Base-by-base conservation (phyloP, 1,140 invertebrate species). In the Megalonaias nervosa region DNA sequence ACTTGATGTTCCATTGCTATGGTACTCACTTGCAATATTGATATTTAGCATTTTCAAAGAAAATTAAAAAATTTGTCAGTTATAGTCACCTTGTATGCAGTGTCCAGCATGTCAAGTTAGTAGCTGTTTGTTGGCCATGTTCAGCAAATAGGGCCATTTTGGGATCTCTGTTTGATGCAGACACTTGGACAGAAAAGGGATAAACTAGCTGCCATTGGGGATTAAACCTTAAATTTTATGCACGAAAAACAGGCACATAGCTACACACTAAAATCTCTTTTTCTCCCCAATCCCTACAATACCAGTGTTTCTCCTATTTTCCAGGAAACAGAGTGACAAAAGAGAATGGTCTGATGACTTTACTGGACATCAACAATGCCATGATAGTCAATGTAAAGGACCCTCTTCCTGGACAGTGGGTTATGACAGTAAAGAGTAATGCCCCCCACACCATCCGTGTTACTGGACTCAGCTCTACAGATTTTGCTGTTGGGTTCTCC, bases 401-500 rank as follows among this genome's bases (percentile, higher is more conserved):
- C 59, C 94, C 94, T 0, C 89, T 91, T 64, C 93, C 94, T 2
- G 94, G 94, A 4, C 92, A 91, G 5, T 93, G 92, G 92, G 93
- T 91, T 21, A 91, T 95, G 5, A 92, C 92, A 3, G 92, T 94
- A 0, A 91, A 91, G n/a, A 94, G 93, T 84, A 90, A 92, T 23
- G 91, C 93, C 19, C 89, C 92, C 12, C 93, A 95, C 85, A 94
- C 94, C 0, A 92, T 95, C 11, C 91, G 93, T 67, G 92, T 94
- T 16, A 94, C 93, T 19, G 94, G 94, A 0, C 87, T 94, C 14
- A 95, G 94, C 66, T 91, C 92, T 57, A 88, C 94, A 14, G 93
- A 90, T 71, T 95, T 95, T 86, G 90, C 91, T 13, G 92, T 93
- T 77, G 94, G 94, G n/a, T 95, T 95, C 88, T 93, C 94, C 12